Base-by-base conservation (phyloP, 2,797 vertebrate species). In the Chaetophractus vellerosus region DNA sequence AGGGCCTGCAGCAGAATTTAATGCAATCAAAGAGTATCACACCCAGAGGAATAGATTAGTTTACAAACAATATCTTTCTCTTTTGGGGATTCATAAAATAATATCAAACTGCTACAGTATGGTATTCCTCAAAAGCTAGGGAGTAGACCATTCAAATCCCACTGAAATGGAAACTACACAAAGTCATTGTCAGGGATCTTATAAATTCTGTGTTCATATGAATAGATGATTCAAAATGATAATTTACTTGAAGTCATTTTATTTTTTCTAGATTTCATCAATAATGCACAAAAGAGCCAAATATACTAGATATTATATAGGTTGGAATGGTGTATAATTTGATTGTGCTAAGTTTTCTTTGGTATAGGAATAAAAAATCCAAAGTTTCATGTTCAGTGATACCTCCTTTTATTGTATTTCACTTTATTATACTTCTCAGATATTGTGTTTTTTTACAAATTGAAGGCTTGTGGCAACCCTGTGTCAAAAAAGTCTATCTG, bases 241-340 rank as follows among this genome's bases (percentile, higher is more conserved):
- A 52, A 31, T 64, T 71, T 74, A 38, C 12, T 76, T 94, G n/a
- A 59, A 87, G 52, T 89, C 33, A 82, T 41, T 72, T 68, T 38
- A n/a, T 31, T 88, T 68, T 88, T 90, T 72, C 50, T 10, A 84
- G 19, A 50, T 91, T 94, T 74, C 33, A 91, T 41, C 79, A 88
- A 75, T 74, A 96, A 28, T 59, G 2, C 33, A 93, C 38, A 52
- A 69, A 96, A 93, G 33, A 75, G 7, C 24, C 26, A 59, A 81
- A 79, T 2, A 57, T 63, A 78, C 45, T 79, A 19, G 55, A 66
- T 26, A 81, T 7, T 1, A 5, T 68, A 14, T 76, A 48, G 52
- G 86, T 94, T 91, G 57, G 33, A 92, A 68, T 78, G 90, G 9
- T 92, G 2, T 81, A 57, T 72, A 69, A 57, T 91, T 92, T 94